These are phyloP conservation scores for Casuarius casuarius DNA, from an alignment of 2,113 vertebrate species.

Conservation along the genomic window DNA sequence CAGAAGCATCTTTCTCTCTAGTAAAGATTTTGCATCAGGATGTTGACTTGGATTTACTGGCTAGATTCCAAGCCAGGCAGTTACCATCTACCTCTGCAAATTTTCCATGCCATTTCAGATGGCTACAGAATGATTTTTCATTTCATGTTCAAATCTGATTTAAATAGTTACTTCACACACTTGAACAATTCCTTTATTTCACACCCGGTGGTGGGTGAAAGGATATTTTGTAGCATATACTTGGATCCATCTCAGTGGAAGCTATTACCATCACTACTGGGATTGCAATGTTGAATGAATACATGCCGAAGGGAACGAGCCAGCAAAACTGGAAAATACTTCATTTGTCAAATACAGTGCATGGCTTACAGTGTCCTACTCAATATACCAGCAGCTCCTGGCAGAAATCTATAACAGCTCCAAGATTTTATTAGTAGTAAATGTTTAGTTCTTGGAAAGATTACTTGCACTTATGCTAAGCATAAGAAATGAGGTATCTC, in stretches of 20 bases:
- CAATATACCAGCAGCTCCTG: background rate
- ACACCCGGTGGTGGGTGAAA: background rate
- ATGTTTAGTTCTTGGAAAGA: background rate
- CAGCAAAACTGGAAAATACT: background rate
- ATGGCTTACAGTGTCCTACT: background rate
- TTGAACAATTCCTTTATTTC: slow-evolving; percentile 53
- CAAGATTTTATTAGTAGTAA: background rate
- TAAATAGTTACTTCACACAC: slow-evolving; percentile 4
- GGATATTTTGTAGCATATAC: background rate
- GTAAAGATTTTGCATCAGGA: slow-evolving; percentile 6
- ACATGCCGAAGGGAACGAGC: background rate
- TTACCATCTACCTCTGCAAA: background rate
- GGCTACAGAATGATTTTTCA: slow-evolving; percentile 5
- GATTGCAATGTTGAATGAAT: background rate
- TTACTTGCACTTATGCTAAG: background rate
- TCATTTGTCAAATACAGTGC: background rate
- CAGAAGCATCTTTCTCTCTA: background rate
- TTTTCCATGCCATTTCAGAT: slow-evolving; percentile 11
- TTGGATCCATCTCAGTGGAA: slow-evolving; percentile 6
- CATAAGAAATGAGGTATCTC: background rate
- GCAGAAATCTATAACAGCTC: background rate
- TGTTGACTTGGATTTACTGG: slow-evolving; percentile 17
- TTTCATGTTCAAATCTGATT: slow-evolving; percentile 39
- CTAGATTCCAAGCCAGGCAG: background rate
- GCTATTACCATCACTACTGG: background rate